These are phyloP conservation scores for Drosophila sp. DNA, from an alignment of 1,140 invertebrate genomes.

Conservation along the genomic window DNA sequence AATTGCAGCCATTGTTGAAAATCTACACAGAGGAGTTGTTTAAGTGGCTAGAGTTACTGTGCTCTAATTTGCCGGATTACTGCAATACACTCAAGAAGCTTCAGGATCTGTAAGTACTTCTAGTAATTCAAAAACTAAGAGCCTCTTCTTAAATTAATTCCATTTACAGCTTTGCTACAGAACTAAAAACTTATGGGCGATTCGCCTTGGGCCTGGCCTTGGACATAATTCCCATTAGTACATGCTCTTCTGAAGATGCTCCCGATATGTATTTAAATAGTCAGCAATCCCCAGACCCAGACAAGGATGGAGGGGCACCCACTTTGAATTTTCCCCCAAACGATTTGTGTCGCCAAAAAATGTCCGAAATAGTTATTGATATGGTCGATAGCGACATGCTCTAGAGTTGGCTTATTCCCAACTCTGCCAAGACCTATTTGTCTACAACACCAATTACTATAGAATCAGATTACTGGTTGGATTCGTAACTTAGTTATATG, in stretches of 20 bases:
- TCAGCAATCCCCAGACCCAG: slow-evolving; percentile 32
- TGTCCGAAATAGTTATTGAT: slow-evolving; percentile 86
- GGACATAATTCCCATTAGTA: slow-evolving; percentile 89
- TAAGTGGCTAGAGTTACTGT: slow-evolving; percentile 83
- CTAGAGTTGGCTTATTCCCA: slow-evolving; percentile 41
- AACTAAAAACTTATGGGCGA: slow-evolving; percentile 86
- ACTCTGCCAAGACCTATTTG: background rate
- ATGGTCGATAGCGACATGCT: slow-evolving; percentile 84
- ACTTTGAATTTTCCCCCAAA: slow-evolving; percentile 83
- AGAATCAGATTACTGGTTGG: background rate
- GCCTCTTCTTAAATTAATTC: background rate
- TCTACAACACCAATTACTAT: slow-evolving; percentile 46
- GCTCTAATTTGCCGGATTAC: slow-evolving; percentile 79
- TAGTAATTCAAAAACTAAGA: no score
- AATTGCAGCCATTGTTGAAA: slow-evolving; percentile 85
- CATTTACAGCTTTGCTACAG: slow-evolving; percentile 84
- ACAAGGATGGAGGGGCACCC: slow-evolving; percentile 67
- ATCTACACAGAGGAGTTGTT: slow-evolving; percentile 83
- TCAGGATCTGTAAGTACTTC: slow-evolving; percentile 84
- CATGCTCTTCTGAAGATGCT: slow-evolving; percentile 88
- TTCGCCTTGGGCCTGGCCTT: slow-evolving; percentile 88
- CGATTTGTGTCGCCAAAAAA: slow-evolving; percentile 85
- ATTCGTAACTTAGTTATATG: slow-evolving; percentile 31
- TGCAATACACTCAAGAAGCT: slow-evolving; percentile 83
- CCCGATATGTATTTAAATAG: slow-evolving; percentile 86